Conservation (phyloP, 2,113 vertebrate species). For the Macquaria ambigua region DNA sequence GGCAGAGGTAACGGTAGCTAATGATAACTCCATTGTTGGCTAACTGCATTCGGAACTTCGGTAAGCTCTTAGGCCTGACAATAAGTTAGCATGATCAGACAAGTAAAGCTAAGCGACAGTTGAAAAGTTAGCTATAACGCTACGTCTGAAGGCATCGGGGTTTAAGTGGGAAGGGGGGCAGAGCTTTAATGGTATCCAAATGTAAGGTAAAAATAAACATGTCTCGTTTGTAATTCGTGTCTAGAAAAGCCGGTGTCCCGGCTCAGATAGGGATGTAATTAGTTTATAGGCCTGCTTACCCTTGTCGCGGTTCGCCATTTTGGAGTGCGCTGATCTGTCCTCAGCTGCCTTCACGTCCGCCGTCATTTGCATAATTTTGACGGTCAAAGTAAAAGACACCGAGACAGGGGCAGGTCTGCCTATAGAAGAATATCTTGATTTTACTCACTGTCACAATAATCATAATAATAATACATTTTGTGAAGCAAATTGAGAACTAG, state of each 20-base stretch:
- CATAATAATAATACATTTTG: background rate
- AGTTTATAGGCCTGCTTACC: constrained; percentile 74
- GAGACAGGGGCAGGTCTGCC: background rate
- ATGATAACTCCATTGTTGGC: fast-evolving
- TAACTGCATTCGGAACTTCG: background rate
- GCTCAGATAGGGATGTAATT: background rate
- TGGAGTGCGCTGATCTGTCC: constrained; percentile 63
- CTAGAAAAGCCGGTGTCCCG: fast-evolving
- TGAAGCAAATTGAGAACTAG: background rate
- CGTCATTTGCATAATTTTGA: constrained; percentile 62
- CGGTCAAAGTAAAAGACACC: background rate
- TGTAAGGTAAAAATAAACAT: background rate
- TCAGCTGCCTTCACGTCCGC: constrained; percentile 52
- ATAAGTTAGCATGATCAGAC: constrained; percentile 45
- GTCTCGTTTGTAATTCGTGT: fast-evolving
- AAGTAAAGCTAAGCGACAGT: constrained; percentile 22
- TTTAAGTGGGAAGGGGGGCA: background rate
- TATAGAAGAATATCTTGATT: background rate
- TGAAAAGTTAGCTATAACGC: constrained; percentile 35
- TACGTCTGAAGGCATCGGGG: background rate
- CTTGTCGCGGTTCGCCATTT: constrained; percentile 85
- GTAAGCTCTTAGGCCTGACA: constrained; percentile 26
- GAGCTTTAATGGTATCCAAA: fast-evolving
- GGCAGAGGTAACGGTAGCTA: too few relatives aligned
- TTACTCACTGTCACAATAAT: background rate